Conservation (phyloP, 2,113 vertebrate genomes). For the Colinus virginianus region DNA sequence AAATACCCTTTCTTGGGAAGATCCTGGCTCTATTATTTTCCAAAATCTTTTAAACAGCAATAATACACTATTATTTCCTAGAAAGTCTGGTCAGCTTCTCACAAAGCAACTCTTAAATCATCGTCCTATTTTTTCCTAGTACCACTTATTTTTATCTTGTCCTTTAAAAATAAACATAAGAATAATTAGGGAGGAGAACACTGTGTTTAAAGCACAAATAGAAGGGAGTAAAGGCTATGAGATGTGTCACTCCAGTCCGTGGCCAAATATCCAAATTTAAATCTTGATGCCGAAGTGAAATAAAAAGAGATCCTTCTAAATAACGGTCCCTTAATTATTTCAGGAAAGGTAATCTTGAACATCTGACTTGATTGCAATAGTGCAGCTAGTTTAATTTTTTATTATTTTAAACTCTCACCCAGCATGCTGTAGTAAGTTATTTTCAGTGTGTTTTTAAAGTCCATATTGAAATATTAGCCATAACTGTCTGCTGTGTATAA, state of each 20-base stretch:
- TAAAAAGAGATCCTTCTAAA: conserved; percentile 30
- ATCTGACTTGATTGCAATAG: conserved; percentile 27
- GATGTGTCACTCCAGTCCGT: background rate
- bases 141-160: conserved; percentile 1
- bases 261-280: background rate
- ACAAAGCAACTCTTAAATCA: background rate
- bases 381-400: conserved; percentile 36
- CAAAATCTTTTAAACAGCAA: background rate
- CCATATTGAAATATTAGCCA: conserved; percentile 74
- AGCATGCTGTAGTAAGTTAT: conserved; percentile 63
- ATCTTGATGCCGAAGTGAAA: background rate
- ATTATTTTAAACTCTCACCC: conserved; percentile 14
- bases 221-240: background rate
- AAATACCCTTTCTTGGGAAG: conserved; percentile 10
- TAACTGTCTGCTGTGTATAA: conserved; percentile 76
- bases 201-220: background rate
- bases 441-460: conserved; percentile 74
- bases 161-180: conserved; percentile 21
- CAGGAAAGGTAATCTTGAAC: conserved; percentile 23
- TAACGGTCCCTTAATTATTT: conserved; percentile 33
- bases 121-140: background rate
- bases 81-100: conserved; percentile 36
- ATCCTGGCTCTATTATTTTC: background rate
- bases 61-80: conserved; percentile 14
- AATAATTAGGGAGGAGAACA: background rate